These are phyloP conservation scores for Platycercus adscitus DNA, from an alignment of 2,113 vertebrate genomes.

Conservation along the genomic window DNA sequence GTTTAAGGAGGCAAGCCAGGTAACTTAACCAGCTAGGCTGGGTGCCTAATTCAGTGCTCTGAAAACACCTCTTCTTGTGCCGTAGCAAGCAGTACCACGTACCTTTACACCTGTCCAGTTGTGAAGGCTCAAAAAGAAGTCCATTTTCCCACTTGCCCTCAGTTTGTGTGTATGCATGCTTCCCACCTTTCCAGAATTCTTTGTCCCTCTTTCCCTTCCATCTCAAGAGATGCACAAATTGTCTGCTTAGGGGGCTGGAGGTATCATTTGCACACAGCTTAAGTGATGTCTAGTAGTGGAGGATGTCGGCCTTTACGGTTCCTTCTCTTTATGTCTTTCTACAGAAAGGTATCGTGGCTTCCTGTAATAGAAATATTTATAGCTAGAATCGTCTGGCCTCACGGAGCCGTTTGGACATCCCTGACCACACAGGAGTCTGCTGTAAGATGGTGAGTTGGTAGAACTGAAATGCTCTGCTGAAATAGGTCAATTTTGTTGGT, in stretches of 20 bases:
- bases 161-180: background rate
- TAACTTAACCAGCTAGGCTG: background rate
- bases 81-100: accelerated
- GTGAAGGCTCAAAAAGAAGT: background rate
- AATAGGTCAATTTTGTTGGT: background rate
- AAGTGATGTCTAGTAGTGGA: background rate
- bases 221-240: background rate
- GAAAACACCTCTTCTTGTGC: background rate
- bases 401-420: background rate
- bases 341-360: background rate
- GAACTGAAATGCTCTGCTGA: background rate
- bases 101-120: background rate
- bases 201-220: background rate
- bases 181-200: background rate
- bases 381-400: background rate
- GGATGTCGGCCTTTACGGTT: background rate
- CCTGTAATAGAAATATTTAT: background rate
- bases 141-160: background rate
- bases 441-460: background rate
- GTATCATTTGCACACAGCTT: accelerated
- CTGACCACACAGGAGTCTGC: background rate
- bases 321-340: background rate
- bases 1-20: background rate
- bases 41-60: background rate
- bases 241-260: background rate